Base-by-base conservation (phyloP, 2,797 vertebrate species). In the Smutsia gigantea region DNA sequence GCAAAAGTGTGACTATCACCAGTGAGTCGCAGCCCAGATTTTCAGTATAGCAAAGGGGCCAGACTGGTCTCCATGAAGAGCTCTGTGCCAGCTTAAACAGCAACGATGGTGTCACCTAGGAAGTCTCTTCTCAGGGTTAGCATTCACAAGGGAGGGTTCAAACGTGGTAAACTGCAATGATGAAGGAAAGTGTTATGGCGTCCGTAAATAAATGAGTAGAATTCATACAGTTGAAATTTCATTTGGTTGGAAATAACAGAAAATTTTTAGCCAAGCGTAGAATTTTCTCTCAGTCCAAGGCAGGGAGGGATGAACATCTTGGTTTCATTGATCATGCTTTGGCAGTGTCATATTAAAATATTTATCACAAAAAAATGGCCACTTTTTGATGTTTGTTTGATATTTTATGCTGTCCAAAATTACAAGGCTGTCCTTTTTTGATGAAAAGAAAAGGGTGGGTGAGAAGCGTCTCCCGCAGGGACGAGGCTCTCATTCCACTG, bases 1-100 rank as follows among this genome's bases (percentile, higher is more conserved):
- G 79, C 94, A 91, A 97, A 96, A 98, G 98, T 94, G 97, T 98
- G 75, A 79, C 95, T 81, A 46, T 94, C 95, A 97, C 97, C 84
- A 96, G 79, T 42, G 71, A 84, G 37, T 89, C 69, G 11, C 37
- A 14, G 64, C 0, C 11, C 66, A 27, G 14, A 72, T 94, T 97
- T 90, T 94, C 86, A 51, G 64, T 85, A 59, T 0, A 12, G 11
- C 17, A 7, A 39, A 57, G 64, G 49, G 49, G 86, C 17, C 11
- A 49, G 18, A 17, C 27, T 57, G 39, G 12, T 86, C 61, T 51
- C 39, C 27, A 49, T 34, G 51, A 68, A 31, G 51, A 17, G 68
- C 71, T 94, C 78, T 31, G 37, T 88, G 46, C 29, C 19, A 69
- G 27, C 94, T 96, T 75, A 82, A 79, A 39, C 15, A 91, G 59